A percentile compares a stretch with the other conserved stretches of the same genome.
Evolutionary conservation across 2,113 vertebrate species (phyloP).

Genomic region (Myotis lucifugus): DNA sequence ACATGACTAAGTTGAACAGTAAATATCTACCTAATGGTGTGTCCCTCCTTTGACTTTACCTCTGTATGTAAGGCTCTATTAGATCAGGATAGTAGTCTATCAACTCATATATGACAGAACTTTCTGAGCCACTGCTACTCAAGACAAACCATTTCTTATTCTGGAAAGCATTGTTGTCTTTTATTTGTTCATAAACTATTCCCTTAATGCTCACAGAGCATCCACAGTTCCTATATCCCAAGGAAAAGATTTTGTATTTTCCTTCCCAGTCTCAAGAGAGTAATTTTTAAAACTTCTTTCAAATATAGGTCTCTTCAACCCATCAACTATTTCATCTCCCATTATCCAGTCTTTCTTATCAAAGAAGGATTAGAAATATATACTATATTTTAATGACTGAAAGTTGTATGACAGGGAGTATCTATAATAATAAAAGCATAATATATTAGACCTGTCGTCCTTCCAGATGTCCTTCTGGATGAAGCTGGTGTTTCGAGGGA

Average conservation of each 20-base stretch:
- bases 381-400: background rate
- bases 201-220: background rate
- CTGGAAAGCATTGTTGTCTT: background rate
- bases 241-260: background rate
- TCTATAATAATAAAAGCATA: background rate
- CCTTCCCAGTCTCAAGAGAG: background rate
- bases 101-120: background rate
- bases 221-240: background rate
- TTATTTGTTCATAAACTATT: slow-evolving; percentile 12
- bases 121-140: background rate
- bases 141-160: background rate
- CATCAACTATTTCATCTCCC: background rate
- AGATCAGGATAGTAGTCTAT: background rate
- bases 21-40: background rate
- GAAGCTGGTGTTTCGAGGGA: no score
- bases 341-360: background rate
- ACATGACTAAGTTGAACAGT: background rate
- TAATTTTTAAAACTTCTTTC: background rate
- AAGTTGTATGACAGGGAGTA: background rate
- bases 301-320: background rate
- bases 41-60: background rate
- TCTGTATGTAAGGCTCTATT: background rate
- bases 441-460: no score
- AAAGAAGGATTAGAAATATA: background rate
- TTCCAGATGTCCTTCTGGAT: no score